Conservation (phyloP, 2,888 invertebrate species). For the Timandra comae region DNA sequence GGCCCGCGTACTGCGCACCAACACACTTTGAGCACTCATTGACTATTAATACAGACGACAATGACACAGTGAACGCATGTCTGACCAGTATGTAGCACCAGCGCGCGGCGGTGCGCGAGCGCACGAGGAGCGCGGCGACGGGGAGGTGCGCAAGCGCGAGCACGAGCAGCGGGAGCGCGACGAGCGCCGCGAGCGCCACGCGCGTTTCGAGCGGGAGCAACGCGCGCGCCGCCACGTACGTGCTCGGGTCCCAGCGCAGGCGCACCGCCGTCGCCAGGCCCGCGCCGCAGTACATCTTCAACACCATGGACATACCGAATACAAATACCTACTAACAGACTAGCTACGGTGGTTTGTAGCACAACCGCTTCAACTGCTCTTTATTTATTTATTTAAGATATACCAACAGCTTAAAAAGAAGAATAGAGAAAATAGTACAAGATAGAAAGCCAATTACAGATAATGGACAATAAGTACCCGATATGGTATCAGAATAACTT, state of each 20-base stretch:
- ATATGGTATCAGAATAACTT: too few species aligned
- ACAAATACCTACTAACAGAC: too few species aligned
- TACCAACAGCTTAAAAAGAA: too few species aligned
- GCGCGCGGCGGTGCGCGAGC: slow-evolving; percentile 15
- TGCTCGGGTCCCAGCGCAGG: slow-evolving; percentile 59
- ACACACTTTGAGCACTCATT: too few species aligned
- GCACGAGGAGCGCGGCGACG: slow-evolving; percentile 22
- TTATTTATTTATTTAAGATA: too few species aligned
- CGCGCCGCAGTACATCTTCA: slow-evolving; percentile 45
- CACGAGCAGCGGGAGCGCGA: slow-evolving; percentile 26
- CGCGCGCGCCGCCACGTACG: slow-evolving; percentile 45
- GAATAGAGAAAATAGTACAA: too few species aligned
- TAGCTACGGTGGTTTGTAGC: too few species aligned
- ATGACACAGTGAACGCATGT: neutral
- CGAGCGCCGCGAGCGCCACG: slow-evolving; percentile 25
- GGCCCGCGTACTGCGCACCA: slow-evolving; percentile 33
- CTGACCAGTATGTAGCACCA: slow-evolving; percentile 17
- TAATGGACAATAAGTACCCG: too few species aligned
- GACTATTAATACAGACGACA: too few species aligned
- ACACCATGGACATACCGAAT: slow-evolving; percentile 1
- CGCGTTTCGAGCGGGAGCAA: slow-evolving; percentile 41
- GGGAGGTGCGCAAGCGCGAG: slow-evolving; percentile 39
- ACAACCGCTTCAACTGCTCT: too few species aligned
- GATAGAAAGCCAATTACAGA: too few species aligned
- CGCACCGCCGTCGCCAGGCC: slow-evolving; percentile 51